A percentile compares a stretch with the other conserved stretches of the same genome.
These are phyloP conservation scores for Eidolon helvum DNA, from an alignment of 2,113 vertebrate genomes.

Conservation along the genomic window DNA sequence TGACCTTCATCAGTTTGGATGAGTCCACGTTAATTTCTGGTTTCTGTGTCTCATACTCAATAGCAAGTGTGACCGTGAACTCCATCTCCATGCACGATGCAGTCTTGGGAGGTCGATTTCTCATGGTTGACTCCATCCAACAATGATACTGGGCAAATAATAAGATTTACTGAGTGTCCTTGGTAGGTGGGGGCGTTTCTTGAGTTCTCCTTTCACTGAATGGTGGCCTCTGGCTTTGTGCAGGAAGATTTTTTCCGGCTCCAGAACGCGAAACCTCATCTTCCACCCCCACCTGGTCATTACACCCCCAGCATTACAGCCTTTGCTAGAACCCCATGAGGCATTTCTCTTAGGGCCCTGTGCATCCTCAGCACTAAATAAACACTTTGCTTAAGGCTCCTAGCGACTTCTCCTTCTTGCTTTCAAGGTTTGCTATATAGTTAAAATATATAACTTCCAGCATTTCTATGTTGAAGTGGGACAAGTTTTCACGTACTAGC, in stretches of 20 bases:
- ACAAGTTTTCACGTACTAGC: neutral
- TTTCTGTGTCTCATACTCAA: fast-evolving
- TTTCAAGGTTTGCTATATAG: neutral
- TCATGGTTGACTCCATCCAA: neutral
- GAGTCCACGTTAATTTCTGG: neutral
- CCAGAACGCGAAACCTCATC: neutral
- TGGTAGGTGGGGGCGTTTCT: neutral
- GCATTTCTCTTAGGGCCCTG: neutral
- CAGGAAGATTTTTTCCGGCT: neutral
- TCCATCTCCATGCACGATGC: fast-evolving
- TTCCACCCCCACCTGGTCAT: neutral
- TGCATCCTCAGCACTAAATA: neutral
- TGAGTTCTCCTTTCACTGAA: neutral
- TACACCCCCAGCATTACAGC: no score
- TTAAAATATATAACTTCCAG: neutral
- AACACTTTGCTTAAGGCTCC: neutral
- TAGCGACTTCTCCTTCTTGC: neutral
- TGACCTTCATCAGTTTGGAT: neutral
- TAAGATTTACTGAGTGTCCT: neutral
- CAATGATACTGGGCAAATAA: neutral
- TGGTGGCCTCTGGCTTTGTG: neutral
- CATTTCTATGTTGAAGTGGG: neutral
- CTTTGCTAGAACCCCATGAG: neutral
- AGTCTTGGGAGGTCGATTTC: neutral
- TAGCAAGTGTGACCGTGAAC: neutral